Evolutionary conservation across 2,797 vertebrate genomes (phyloP).

Genomic region (Nasua narica): DNA sequence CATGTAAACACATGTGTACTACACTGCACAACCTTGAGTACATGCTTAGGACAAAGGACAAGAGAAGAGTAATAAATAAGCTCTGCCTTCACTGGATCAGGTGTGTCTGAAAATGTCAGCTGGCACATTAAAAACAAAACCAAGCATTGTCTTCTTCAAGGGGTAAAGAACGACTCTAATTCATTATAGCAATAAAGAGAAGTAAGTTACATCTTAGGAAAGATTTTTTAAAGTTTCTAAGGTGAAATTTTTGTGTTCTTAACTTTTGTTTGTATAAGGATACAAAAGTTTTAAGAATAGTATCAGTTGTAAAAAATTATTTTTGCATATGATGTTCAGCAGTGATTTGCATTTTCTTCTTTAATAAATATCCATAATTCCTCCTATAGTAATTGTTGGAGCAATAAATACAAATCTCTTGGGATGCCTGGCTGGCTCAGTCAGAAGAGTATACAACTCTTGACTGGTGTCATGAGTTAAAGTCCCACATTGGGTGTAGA

Average conservation of each 20-base stretch:
- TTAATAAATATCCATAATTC: conserved; percentile 13
- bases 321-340: not conserved
- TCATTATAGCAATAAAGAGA: not conserved
- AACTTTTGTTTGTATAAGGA: not conserved
- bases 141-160: not conserved
- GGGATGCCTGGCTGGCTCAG: not conserved
- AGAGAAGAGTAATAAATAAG: not conserved
- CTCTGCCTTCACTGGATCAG: not conserved
- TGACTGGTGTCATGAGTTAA: not conserved
- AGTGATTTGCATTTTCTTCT: not conserved
- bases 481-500: not conserved
- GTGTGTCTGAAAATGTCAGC: not conserved
- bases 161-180: not conserved
- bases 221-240: not conserved
- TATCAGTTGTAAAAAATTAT: conserved; percentile 22
- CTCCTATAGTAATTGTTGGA: conserved; percentile 1
- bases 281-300: conserved; percentile 12
- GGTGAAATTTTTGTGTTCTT: not conserved
- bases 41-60: not conserved
- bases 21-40: not conserved
- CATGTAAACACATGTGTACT: not conserved
- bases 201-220: not conserved
- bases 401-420: not conserved
- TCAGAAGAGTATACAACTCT: not conserved
- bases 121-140: conserved; percentile 12